Conservation (phyloP, 30 jellyfish, hydroid and myxozoan genomes). For the Rhopilema esculentum region DNA sequence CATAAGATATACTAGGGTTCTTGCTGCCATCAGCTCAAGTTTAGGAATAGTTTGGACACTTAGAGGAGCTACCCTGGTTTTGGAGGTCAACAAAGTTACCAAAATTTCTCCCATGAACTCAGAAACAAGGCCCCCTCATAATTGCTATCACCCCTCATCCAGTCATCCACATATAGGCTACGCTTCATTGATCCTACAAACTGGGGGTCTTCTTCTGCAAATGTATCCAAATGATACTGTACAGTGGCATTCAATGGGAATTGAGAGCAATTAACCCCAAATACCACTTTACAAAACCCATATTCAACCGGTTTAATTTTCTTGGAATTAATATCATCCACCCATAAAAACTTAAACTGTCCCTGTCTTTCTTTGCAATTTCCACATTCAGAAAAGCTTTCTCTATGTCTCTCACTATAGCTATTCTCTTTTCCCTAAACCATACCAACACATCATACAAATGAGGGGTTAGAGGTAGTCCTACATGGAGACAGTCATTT, state of each 20-base stretch:
- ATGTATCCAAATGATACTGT: conserved; percentile 14
- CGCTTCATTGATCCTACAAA: conserved; percentile 21
- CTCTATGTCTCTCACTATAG: conserved; percentile 36
- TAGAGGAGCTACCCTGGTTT: conserved; percentile 3
- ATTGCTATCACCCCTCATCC: conserved; percentile 1
- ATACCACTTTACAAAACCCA: conserved; percentile 8
- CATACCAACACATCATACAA: conserved; percentile 28
- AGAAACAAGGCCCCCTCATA: too few species aligned
- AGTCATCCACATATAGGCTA: conserved; percentile 39
- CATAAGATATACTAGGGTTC: neutral
- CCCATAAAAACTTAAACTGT: conserved; percentile 37
- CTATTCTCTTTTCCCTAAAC: conserved; percentile 21
- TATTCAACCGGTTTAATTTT: conserved; percentile 10
- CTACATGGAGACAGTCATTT: conserved; percentile 59
- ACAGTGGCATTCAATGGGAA: conserved; percentile 38
- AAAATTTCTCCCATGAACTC: neutral
- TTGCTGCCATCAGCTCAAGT: conserved; percentile 10
- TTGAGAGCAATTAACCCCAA: conserved; percentile 39
- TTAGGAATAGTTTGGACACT: neutral
- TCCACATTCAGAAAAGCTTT: conserved; percentile 30
- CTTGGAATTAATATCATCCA: conserved; percentile 22
- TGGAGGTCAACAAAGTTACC: neutral
- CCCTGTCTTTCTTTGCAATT: conserved; percentile 18
- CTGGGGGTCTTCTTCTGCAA: conserved; percentile 9
- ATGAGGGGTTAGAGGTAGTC: conserved; percentile 36